A percentile compares a stretch with the other conserved stretches of the same genome.
These are phyloP conservation scores for Nylanderia fulva DNA, from an alignment of 1,140 invertebrate genomes.

Conservation along the genomic window DNA sequence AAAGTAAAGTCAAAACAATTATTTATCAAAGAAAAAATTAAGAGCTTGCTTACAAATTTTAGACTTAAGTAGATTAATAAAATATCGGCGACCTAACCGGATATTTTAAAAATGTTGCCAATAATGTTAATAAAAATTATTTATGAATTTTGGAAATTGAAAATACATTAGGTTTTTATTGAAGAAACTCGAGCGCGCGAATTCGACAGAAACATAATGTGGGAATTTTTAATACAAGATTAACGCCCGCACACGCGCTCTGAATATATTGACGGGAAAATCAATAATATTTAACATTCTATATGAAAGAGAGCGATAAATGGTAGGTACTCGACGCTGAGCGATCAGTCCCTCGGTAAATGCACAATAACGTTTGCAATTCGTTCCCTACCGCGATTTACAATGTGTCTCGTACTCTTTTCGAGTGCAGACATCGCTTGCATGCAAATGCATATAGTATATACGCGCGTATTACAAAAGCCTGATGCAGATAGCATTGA, in stretches of 20 bases:
- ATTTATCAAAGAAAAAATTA: background rate
- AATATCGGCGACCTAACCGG: background rate
- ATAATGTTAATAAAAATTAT: slow-evolving; percentile 9
- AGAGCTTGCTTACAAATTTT: background rate
- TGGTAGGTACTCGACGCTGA: background rate
- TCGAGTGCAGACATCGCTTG: slow-evolving; percentile 44
- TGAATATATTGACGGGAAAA: slow-evolving; percentile 21
- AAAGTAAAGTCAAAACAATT: background rate
- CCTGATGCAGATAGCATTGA: slow-evolving; percentile 61
- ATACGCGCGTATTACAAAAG: slow-evolving; percentile 61
- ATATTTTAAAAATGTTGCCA: slow-evolving; percentile 20
- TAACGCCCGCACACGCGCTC: background rate
- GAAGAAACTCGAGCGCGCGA: background rate
- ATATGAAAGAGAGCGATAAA: slow-evolving; percentile 28
- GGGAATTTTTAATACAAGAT: background rate
- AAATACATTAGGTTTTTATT: background rate
- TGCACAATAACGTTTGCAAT: slow-evolving; percentile 52
- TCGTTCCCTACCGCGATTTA: slow-evolving; percentile 36
- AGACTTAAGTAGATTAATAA: background rate
- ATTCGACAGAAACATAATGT: slow-evolving; percentile 7
- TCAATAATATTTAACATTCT: slow-evolving; percentile 38
- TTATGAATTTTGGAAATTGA: background rate
- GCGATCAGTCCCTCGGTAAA: slow-evolving; percentile 42
- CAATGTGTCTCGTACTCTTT: slow-evolving; percentile 45
- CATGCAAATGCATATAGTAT: slow-evolving; percentile 64